A percentile compares a stretch with the other conserved stretches of the same genome.
Evolutionary conservation across 2,113 vertebrate genomes (phyloP).

Genomic region (Bos taurus): DNA sequence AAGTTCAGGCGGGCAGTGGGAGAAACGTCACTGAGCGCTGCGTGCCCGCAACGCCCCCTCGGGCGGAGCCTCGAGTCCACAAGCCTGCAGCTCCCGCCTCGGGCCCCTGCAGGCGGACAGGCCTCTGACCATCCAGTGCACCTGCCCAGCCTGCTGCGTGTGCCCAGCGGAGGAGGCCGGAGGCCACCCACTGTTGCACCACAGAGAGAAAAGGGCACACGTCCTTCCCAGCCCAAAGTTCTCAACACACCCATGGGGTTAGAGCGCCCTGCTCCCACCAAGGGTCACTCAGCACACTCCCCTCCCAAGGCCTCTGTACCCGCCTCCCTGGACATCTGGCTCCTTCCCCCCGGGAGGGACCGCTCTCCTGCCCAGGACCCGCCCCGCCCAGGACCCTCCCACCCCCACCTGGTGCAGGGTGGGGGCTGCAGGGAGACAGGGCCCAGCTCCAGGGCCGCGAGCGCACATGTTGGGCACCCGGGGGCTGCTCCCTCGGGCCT

Average conservation of each 20-base stretch:
- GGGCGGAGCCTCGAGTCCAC: no score
- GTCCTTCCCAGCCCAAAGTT: background rate
- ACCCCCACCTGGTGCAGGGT: background rate
- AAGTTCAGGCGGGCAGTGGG: background rate
- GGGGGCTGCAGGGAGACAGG: constrained; percentile 52
- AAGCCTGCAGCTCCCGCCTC: background rate
- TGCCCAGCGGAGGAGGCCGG: background rate
- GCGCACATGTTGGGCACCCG: constrained; percentile 76
- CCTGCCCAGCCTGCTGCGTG: background rate
- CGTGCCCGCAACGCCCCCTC: background rate
- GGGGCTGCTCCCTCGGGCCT: background rate
- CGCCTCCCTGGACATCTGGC: constrained; percentile 31
- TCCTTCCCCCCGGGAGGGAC: constrained; percentile 8
- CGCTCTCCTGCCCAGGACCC: constrained; percentile 21
- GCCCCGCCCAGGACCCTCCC: background rate
- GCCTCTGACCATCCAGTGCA: background rate
- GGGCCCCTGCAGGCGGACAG: no score
- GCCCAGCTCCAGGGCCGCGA: constrained; percentile 75
- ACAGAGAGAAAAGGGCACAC: rapidly evolving
- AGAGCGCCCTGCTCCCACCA: background rate
- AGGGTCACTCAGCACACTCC: background rate
- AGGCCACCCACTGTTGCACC: rapidly evolving
- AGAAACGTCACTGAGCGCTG: background rate
- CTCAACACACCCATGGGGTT: background rate
- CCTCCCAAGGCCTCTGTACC: background rate